Evolutionary conservation across 35 echinoderm and acorn worm species (phyloP).

Genomic region (Patiria miniata): DNA sequence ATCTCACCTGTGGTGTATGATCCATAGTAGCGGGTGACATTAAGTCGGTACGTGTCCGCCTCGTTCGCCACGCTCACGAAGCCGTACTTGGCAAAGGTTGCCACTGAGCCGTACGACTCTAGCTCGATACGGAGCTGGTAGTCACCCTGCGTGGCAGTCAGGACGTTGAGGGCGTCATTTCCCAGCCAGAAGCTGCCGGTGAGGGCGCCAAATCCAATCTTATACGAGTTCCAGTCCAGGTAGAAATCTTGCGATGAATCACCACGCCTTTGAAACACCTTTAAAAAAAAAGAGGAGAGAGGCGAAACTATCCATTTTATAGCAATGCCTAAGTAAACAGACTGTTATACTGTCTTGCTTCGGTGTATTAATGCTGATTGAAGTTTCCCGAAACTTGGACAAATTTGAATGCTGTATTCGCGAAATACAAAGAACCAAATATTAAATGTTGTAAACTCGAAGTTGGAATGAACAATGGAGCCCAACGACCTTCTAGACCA

Average conservation of each 20-base stretch:
- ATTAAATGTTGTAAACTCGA: no score
- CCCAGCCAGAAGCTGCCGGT: constrained; percentile 43
- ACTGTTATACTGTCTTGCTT: no score
- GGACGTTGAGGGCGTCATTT: constrained; percentile 35
- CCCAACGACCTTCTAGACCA: no score
- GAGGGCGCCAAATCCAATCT: constrained; percentile 53
- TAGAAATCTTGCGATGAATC: constrained; percentile 41
- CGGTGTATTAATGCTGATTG: no score
- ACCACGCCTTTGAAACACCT: constrained; percentile 48
- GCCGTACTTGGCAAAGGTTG: background rate
- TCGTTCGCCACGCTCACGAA: background rate
- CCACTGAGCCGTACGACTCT: background rate
- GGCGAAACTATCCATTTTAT: no score
- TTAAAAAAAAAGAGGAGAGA: no score
- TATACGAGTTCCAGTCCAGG: constrained; percentile 47
- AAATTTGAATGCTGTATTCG: no score
- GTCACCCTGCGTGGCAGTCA: constrained; percentile 6
- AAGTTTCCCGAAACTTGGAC: no score
- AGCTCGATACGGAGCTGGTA: constrained; percentile 43
- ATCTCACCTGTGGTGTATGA: background rate
- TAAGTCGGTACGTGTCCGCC: constrained; percentile 22
- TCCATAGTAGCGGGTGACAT: background rate
- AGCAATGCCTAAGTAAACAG: no score
- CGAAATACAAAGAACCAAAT: no score
- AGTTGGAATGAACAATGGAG: no score